phyloP scores from a whole-genome alignment of 2,888 invertebrate species.

The Noctua pronuba region DNA sequence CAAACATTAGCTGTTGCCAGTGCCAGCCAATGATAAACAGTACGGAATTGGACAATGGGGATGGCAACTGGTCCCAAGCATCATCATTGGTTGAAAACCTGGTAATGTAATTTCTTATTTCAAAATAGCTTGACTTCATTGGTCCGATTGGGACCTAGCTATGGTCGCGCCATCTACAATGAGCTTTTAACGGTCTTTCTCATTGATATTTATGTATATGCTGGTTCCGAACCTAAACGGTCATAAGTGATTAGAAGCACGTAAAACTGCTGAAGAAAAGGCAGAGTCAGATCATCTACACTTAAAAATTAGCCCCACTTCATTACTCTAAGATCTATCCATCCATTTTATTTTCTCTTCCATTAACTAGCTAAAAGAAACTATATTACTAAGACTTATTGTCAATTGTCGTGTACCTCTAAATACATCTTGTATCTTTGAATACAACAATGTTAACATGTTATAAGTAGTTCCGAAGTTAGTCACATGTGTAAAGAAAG shows the following conservation, averaged over 20 bases:
- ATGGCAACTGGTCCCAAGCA: too few relatives aligned
- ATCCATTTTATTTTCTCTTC: neutral
- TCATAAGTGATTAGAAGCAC: too few relatives aligned
- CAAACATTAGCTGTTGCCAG: neutral
- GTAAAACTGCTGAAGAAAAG: neutral
- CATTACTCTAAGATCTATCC: neutral
- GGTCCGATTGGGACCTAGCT: too few relatives aligned
- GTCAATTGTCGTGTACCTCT: neutral
- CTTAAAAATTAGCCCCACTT: too few relatives aligned
- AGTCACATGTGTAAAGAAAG: conserved; percentile 52
- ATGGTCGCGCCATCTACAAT: too few relatives aligned
- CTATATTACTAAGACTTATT: neutral
- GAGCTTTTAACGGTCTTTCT: neutral
- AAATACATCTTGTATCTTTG: neutral
- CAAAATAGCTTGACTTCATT: too few relatives aligned
- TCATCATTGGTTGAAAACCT: too few relatives aligned
- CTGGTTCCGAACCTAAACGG: neutral
- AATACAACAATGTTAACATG: neutral
- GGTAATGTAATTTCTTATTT: too few relatives aligned
- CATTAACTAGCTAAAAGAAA: conserved; percentile 5
- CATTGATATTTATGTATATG: neutral
- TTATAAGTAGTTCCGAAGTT: conserved; percentile 5
- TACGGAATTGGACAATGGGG: too few relatives aligned
- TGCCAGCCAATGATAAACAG: too few relatives aligned
- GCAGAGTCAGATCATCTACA: too few relatives aligned